These are phyloP conservation scores for Danio kyathit DNA, from an alignment of 2,797 vertebrate species.

Conservation along the genomic window DNA sequence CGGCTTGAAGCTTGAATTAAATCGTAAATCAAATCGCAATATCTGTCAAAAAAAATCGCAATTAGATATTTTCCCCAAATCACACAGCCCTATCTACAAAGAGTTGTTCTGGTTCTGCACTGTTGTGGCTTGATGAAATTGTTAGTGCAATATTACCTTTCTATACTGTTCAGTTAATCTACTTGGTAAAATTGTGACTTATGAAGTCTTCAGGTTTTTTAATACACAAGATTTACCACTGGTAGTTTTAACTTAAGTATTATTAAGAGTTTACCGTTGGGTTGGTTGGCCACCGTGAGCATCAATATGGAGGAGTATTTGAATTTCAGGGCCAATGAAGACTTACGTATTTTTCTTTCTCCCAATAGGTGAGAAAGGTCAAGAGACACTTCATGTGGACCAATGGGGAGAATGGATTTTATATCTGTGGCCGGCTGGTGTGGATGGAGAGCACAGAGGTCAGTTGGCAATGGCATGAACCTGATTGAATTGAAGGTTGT, in stretches of 20 bases:
- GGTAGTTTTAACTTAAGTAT: background rate
- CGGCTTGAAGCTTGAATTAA: too few species aligned
- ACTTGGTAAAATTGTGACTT: background rate
- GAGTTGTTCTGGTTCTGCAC: background rate
- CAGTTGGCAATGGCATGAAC: background rate
- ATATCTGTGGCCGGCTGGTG: background rate
- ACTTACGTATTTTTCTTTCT: background rate
- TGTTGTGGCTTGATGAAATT: background rate
- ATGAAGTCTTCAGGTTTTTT: background rate
- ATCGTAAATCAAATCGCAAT: too few species aligned
- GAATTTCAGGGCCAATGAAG: background rate
- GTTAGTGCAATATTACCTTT: background rate
- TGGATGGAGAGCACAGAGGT: constrained; percentile 9
- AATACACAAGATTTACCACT: background rate
- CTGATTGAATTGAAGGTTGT: background rate
- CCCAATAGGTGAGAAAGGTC: background rate
- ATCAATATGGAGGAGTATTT: background rate
- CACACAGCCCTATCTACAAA: too few species aligned
- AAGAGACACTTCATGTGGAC: background rate
- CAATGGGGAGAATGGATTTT: background rate
- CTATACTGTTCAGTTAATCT: background rate
- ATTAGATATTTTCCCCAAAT: too few species aligned
- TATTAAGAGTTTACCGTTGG: too few species aligned
- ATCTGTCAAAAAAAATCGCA: too few species aligned
- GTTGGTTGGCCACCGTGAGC: constrained; percentile 39